Conservation (phyloP, 1,140 invertebrate genomes). For the Lepidostoma basale region DNA sequence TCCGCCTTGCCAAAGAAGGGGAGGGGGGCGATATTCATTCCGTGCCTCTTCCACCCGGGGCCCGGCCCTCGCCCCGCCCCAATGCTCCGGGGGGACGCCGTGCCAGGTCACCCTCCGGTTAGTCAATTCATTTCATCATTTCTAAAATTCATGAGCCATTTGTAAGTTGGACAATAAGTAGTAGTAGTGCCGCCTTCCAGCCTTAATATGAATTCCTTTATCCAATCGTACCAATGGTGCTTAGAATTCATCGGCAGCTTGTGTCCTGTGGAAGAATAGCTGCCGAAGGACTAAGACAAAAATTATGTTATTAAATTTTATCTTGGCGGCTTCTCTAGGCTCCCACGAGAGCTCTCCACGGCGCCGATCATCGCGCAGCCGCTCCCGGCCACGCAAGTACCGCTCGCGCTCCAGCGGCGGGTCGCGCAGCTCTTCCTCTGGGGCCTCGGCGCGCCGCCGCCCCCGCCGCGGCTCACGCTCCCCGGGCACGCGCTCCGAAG, state of each 20-base stretch:
- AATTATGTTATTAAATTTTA: no score
- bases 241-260: no score
- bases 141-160: no score
- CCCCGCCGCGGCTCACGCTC: constrained; percentile 56
- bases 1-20: constrained; percentile 63
- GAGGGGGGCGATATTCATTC: constrained; percentile 52
- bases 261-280: no score
- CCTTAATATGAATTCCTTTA: no score
- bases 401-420: constrained; percentile 59
- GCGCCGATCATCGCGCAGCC: constrained; percentile 60
- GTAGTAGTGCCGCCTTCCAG: no score
- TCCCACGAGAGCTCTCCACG: constrained; percentile 47
- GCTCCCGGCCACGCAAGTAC: constrained; percentile 61
- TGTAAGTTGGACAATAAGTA: no score
- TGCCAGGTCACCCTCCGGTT: constrained; percentile 49
- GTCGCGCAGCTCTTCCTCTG: constrained; percentile 57
- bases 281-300: no score
- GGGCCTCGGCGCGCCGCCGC: constrained; percentile 56
- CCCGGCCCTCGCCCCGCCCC: constrained; percentile 53
- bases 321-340: constrained; percentile 43
- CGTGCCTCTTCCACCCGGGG: constrained; percentile 48
- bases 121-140: no score
- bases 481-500: constrained; percentile 58
- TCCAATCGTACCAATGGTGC: no score
- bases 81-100: constrained; percentile 58